Conservation (phyloP, 2,113 vertebrate species). For the Eretmodus cyanostictus region DNA sequence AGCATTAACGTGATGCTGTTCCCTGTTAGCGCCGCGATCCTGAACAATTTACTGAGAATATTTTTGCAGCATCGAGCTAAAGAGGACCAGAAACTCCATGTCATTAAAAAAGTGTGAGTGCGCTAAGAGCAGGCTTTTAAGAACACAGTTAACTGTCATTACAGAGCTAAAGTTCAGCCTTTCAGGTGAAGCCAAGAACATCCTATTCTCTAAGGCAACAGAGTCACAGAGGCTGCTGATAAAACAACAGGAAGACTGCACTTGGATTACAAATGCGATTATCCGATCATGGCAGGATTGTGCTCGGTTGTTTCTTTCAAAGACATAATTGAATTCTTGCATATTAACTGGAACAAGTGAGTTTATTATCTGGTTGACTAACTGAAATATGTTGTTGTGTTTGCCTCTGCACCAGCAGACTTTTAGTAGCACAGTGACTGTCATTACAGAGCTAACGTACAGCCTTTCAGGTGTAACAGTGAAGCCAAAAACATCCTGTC, state of each 20-base stretch:
- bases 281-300: neutral
- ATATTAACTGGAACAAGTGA: neutral
- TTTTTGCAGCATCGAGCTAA: neutral
- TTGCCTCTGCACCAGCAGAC: neutral
- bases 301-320: neutral
- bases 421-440: neutral
- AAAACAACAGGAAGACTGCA: neutral
- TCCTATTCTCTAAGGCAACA: neutral
- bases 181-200: neutral
- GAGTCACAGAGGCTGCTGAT: neutral
- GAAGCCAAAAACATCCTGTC: neutral
- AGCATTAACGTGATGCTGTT: neutral
- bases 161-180: neutral
- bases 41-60: neutral
- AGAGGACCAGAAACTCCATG: neutral
- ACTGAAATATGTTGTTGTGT: neutral
- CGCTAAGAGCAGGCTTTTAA: neutral
- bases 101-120: neutral
- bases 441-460: neutral
- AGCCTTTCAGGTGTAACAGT: neutral
- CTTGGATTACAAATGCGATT: neutral
- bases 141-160: neutral
- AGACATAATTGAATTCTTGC: neutral
- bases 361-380: neutral
- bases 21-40: neutral